Evolutionary conservation across 2,797 vertebrate genomes (phyloP).

Genomic region (Malacoctenus gilli): DNA sequence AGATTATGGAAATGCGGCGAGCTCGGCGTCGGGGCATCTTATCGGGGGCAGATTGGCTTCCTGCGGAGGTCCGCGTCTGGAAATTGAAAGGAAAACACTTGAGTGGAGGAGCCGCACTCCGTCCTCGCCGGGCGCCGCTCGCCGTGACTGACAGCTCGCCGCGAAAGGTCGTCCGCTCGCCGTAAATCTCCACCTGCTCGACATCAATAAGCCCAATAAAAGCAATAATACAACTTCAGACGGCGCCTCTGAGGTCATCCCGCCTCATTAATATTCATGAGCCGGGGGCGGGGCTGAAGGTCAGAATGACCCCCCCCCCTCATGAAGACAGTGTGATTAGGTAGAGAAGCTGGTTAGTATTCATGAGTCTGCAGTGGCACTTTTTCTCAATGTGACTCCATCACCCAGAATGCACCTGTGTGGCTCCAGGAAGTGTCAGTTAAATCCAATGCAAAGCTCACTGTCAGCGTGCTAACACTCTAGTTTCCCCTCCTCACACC

Average conservation of each 20-base stretch:
- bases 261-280: slow-evolving; percentile 57
- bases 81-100: slow-evolving; percentile 2
- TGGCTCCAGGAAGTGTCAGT: neutral
- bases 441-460: neutral
- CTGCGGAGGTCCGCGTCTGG: slow-evolving; percentile 10
- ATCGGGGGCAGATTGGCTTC: slow-evolving; percentile 53
- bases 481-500: no score
- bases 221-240: slow-evolving; percentile 13
- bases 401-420: neutral
- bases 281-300: slow-evolving; percentile 49
- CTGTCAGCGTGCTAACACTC: no score
- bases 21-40: slow-evolving; percentile 43
- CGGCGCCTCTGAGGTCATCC: no score
- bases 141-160: slow-evolving; percentile 41
- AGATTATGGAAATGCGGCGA: slow-evolving; percentile 71
- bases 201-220: slow-evolving; percentile 30
- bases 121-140: no score
- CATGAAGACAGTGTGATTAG: slow-evolving; percentile 42
- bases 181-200: slow-evolving; percentile 3
- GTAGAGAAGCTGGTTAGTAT: slow-evolving; percentile 44
- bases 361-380: slow-evolving; percentile 40
- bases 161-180: slow-evolving; percentile 25
- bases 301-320: slow-evolving; percentile 20
- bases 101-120: no score
- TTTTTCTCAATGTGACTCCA: slow-evolving; percentile 6